Evolutionary conservation across 2,888 invertebrate species (phyloP).

Genomic region (Horisme vitalbata): DNA sequence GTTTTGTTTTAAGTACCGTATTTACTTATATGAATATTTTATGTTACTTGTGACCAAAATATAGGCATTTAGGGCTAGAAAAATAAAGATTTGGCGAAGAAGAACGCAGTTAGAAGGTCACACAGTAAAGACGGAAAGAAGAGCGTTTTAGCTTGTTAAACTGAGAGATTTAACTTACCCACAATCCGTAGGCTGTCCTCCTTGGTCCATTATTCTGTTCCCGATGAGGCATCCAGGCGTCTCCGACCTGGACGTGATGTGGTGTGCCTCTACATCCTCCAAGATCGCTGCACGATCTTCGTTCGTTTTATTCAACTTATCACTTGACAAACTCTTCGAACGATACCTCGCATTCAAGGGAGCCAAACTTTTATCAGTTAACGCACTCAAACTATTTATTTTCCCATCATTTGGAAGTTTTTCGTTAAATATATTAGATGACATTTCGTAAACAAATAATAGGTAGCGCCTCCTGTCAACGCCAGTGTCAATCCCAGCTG

Average conservation of each 20-base stretch:
- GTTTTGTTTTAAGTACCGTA: no score
- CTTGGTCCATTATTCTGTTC: constrained; percentile 58
- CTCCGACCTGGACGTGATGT: constrained; percentile 66
- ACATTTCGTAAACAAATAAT: constrained; percentile 64
- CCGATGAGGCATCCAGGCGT: constrained; percentile 73
- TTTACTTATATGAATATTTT: no score
- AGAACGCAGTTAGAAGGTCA: constrained; percentile 1
- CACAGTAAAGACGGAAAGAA: background rate
- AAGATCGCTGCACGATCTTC: constrained; percentile 73
- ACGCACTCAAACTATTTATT: constrained; percentile 68
- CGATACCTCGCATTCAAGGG: constrained; percentile 67
- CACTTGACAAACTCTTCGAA: constrained; percentile 77
- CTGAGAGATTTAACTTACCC: constrained; percentile 51
- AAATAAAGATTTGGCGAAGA: no score
- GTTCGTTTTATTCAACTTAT: constrained; percentile 74
- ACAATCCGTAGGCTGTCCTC: constrained; percentile 47
- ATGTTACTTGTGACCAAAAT: no score
- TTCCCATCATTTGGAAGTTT: constrained; percentile 68
- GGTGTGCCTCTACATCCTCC: constrained; percentile 71
- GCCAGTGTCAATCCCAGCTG: constrained; percentile 63
- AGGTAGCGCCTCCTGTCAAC: constrained; percentile 40
- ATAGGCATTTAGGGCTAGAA: no score
- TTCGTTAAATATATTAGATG: constrained; percentile 69
- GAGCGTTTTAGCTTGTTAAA: constrained; percentile 1
- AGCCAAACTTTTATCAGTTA: constrained; percentile 66